Base-by-base conservation (phyloP, 1,140 invertebrate species). In the Melipona quadrifasciata region DNA sequence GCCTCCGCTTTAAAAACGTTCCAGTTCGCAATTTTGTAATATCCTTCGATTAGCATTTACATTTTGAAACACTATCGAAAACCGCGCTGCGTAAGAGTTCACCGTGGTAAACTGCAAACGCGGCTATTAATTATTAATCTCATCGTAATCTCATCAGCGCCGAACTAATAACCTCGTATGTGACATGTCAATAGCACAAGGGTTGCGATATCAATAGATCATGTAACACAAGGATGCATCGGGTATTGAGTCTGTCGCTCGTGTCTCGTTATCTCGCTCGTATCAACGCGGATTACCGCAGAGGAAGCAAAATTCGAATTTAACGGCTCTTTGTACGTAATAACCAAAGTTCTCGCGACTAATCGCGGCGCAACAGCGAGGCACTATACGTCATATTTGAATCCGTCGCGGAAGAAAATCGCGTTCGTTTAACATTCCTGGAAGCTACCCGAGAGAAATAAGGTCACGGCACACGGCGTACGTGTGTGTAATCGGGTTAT, bases 401-500 rank as follows among this genome's bases (percentile, higher is more conserved):
- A 39, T 39, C 39, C 4, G n/a, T 1, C 16, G 17, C 61, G 57
- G n/a, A 47, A 55, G 31, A 39, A 24, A 27, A 27, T 12, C 12
- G 51, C 24, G 73, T 51, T 39, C 16, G 6, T 61, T 14, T n/a
- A 39, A 58, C 10, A 75, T 53, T 47, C 16, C 2, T 21, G 17
- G 31, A 64, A 39, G 11, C 24, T 51, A n/a, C 10, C 6, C 16
- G 4, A 5, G 2, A 21, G 17, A 31, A 81, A 82, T 76, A 82
- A 51, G 80, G 80, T 51, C 80, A 58, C 16, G n/a, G 58, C 14
- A 19, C 80, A 65, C 39, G 8, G 39, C 10, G 57, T 34, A 27
- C 24, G 3, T 14, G 53, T 79, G 2, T 19, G 53, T 84, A 80
- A 84, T 80, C 68, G 77, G 24, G 57, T 80, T 84, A 80, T 71